Conservation (phyloP, 92 coral and sea anemone species). For the Porites lobata region DNA sequence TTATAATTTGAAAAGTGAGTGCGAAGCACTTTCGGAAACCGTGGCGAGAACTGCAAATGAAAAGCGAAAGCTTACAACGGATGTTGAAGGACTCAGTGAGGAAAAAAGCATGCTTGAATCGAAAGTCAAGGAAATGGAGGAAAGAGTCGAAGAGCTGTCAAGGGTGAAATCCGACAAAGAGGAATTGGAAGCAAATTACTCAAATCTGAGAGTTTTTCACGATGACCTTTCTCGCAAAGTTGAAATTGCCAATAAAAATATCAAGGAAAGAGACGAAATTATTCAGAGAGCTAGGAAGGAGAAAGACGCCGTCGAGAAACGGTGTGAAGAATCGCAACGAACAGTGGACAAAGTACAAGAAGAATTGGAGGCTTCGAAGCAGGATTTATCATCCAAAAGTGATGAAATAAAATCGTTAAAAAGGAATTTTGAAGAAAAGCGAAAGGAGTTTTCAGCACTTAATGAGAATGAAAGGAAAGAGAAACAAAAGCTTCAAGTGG, state of each 20-base stretch:
- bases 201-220: constrained; percentile 51
- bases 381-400: constrained; percentile 52
- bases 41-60: constrained; percentile 85
- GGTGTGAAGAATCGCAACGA: constrained; percentile 67
- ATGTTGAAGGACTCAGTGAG: constrained; percentile 64
- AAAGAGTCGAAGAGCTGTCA: constrained; percentile 52
- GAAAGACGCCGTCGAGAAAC: constrained; percentile 67
- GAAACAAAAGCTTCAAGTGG: constrained; percentile 45
- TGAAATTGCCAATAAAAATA: constrained; percentile 54
- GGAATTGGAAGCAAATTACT: constrained; percentile 62
- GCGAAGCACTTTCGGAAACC: constrained; percentile 85
- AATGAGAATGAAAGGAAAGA: constrained; percentile 72
- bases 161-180: constrained; percentile 65
- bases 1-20: constrained; percentile 77
- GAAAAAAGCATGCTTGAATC: constrained; percentile 70
- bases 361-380: constrained; percentile 63
- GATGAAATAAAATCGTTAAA: constrained; percentile 69
- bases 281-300: constrained; percentile 58
- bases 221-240: constrained; percentile 67
- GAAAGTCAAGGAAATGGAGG: constrained; percentile 64
- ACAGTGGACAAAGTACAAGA: constrained; percentile 62
- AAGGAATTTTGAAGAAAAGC: constrained; percentile 73
- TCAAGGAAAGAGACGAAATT: constrained; percentile 34
- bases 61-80: constrained; percentile 73
- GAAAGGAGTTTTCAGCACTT: constrained; percentile 58